Base-by-base conservation (phyloP, 2,113 vertebrate genomes). In the Arothron firmamentum region DNA sequence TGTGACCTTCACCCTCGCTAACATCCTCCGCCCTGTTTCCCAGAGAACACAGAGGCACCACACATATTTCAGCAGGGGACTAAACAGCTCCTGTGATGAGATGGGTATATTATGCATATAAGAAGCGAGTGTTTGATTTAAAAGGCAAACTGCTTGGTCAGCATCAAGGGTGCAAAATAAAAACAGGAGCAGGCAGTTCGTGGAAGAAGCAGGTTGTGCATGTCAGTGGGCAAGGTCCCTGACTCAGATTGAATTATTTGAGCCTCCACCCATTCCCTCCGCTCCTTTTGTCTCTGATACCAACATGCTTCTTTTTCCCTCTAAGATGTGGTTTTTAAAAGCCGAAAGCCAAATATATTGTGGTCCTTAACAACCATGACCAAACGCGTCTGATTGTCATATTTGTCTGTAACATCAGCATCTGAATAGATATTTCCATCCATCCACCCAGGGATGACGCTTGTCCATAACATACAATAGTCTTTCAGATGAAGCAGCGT, bases 161-260 rank as follows among this genome's bases (percentile, higher is more conserved):
- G 89, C 88, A 89, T 58, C 17, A 23, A 73, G 63, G 49, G 65
- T 58, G 74, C 77, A 75, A 78, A 76, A 89, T 85, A 88, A 38
- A 38, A 38, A 38, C 9, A 38, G 11, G 8, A 74, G 83, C 81
- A 79, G 77, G 77, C 80, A 68, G 81, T 86, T 83, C 68, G 77
- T 81, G 77, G 72, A 83, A 85, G 74, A 76, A 66, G 64, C 77
- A 67, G 73, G 76, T 83, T 85, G 85, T 79, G 81, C 80, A 82
- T 84, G 78, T 80, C 82, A 85, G 75, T 71, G 77, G 84, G 81
- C 85, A 84, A 83, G 80, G 79, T 87, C 76, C 85, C 84, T 89
- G 87, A 88, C 78, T 82, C 52, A 86, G 88, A 89, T 89, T 59
- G 65, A 79, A 88, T 90, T 86, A 86, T 85, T 88, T 47, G 78